These are phyloP conservation scores for Hylaeus anthracinus DNA, from an alignment of 1,140 invertebrate species.

Conservation along the genomic window DNA sequence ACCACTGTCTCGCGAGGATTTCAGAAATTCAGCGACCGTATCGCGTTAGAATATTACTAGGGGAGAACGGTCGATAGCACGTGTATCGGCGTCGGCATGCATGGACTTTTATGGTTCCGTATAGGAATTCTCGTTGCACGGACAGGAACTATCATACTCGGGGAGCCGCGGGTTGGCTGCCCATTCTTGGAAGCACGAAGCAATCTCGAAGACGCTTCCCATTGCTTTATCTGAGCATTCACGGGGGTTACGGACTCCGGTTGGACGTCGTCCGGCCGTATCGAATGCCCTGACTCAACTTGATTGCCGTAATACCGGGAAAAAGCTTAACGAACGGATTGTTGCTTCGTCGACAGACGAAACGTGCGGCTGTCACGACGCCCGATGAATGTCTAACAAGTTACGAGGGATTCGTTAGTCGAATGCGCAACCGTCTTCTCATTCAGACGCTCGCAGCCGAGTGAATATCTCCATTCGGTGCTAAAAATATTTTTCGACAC, in stretches of 20 bases:
- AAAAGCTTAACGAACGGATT: slow-evolving; percentile 66
- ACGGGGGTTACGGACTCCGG: slow-evolving; percentile 11
- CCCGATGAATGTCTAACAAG: slow-evolving; percentile 62
- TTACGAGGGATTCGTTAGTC: slow-evolving; percentile 49
- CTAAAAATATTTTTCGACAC: slow-evolving; percentile 25
- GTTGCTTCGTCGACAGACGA: slow-evolving; percentile 52
- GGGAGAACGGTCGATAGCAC: slow-evolving; percentile 4
- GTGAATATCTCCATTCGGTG: slow-evolving; percentile 33
- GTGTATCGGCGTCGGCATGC: slow-evolving; percentile 22
- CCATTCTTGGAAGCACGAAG: slow-evolving; percentile 52
- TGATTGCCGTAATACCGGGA: slow-evolving; percentile 64
- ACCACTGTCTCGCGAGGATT: too few species aligned
- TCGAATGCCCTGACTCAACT: slow-evolving; percentile 59
- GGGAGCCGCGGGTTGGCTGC: not conserved
- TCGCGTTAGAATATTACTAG: not conserved
- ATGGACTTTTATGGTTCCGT: slow-evolving; percentile 41
- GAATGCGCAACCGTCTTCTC: slow-evolving; percentile 35
- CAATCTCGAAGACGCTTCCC: slow-evolving; percentile 54
- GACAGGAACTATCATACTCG: slow-evolving; percentile 25
- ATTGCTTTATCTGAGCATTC: slow-evolving; percentile 52
- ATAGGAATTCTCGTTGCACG: slow-evolving; percentile 35
- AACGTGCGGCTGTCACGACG: slow-evolving; percentile 50
- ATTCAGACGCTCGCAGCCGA: not conserved
- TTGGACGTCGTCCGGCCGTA: slow-evolving; percentile 54
- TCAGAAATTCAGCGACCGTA: not conserved